Conservation (phyloP, 2,113 vertebrate genomes). For the Peromyscus polionotus region DNA sequence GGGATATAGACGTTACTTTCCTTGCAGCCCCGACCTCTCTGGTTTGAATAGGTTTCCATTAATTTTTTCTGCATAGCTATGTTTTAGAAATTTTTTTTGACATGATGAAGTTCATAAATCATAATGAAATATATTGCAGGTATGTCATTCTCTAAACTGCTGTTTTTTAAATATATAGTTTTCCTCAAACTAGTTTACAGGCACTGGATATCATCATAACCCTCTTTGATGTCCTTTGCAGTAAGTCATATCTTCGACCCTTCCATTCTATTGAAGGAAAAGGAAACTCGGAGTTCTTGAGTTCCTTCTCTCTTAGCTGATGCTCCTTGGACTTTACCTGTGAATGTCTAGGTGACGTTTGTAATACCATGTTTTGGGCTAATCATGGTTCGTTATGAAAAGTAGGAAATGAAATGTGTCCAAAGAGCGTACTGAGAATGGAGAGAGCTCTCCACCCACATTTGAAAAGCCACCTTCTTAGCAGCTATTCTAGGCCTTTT, state of each 20-base stretch:
- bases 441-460: background rate
- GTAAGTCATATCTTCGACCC: background rate
- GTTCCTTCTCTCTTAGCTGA: background rate
- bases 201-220: background rate
- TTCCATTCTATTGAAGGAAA: constrained; percentile 8
- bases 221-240: background rate
- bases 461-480: background rate
- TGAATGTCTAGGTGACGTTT: background rate
- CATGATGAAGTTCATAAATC: background rate
- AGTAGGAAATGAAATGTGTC: background rate
- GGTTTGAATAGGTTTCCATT: background rate
- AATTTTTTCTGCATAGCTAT: background rate
- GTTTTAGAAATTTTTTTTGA: background rate
- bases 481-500: background rate
- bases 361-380: background rate
- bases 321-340: background rate
- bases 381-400: background rate
- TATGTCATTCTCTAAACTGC: background rate
- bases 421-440: background rate
- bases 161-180: background rate
- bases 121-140: background rate
- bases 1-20: background rate
- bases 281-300: background rate
- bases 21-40: background rate
- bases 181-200: background rate